phyloP scores from a whole-genome alignment of 2,113 vertebrate genomes.

The Hydrochoerus hydrochaeris region DNA sequence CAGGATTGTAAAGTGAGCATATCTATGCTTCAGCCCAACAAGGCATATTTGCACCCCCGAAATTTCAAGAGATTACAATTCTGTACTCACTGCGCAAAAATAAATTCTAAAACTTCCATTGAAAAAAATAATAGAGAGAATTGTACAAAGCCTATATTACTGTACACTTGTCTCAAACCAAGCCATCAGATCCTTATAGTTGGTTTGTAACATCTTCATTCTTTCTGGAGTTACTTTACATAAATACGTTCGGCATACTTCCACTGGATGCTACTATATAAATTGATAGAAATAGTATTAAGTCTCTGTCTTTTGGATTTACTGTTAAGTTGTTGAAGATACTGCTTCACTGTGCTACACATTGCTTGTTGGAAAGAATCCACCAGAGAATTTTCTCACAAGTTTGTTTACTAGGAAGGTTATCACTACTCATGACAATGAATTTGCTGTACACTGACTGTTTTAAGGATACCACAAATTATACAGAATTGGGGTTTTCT shows the following conservation, averaged over 20 bases:
- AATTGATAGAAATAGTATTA: background rate
- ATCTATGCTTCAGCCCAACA: background rate
- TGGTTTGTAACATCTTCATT: background rate
- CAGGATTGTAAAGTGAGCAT: background rate
- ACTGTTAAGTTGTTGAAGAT: background rate
- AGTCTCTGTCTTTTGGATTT: background rate
- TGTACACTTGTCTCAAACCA: background rate
- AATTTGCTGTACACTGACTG: background rate
- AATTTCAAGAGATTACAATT: background rate
- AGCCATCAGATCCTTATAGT: background rate
- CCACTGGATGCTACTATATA: background rate
- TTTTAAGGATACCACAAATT: background rate
- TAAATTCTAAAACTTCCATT: background rate
- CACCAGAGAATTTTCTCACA: background rate
- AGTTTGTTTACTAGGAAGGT: background rate
- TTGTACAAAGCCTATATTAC: too few species aligned
- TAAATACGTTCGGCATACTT: background rate
- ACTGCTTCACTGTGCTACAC: background rate
- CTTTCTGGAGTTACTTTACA: background rate
- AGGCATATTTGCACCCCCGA: background rate
- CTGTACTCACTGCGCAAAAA: background rate
- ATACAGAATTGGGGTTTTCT: background rate
- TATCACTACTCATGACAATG: background rate
- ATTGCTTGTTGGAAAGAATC: background rate
- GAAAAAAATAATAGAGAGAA: background rate